Conservation (phyloP, 2,797 vertebrate genomes). For the Pantherophis vulpinus region DNA sequence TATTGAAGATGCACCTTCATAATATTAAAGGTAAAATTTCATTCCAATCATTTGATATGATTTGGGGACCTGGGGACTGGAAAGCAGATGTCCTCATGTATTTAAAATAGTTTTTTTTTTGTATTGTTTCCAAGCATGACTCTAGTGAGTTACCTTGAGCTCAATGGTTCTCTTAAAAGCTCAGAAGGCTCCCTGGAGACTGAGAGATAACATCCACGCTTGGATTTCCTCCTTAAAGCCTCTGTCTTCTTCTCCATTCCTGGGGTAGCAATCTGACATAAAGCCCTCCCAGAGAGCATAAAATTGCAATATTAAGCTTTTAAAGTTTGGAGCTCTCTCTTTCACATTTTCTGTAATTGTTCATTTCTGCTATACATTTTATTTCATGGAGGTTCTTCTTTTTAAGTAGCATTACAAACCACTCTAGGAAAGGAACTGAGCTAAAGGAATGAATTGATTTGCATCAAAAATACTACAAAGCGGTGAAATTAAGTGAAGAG, state of each 20-base stretch:
- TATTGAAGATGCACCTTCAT: background rate
- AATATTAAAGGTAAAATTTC: background rate
- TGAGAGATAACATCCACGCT: background rate
- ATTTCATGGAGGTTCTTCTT: background rate
- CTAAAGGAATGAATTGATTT: background rate
- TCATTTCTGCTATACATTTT: background rate
- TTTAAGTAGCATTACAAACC: background rate
- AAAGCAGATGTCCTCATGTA: background rate
- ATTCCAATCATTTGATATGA: background rate
- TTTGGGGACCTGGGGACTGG: background rate
- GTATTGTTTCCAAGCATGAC: background rate
- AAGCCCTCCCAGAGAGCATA: background rate
- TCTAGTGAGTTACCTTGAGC: background rate
- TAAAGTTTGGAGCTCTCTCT: background rate
- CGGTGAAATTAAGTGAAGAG: background rate
- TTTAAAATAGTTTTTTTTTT: background rate
- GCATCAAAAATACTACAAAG: background rate
- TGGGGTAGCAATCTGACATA: background rate
- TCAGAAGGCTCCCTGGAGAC: background rate
- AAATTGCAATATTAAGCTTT: background rate
- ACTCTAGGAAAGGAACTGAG: background rate
- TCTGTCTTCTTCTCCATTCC: background rate
- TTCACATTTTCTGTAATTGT: background rate
- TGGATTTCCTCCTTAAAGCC: background rate
- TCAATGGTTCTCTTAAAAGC: background rate